These are phyloP conservation scores for Semnornis frantzii DNA, from an alignment of 2,113 vertebrate genomes.

Conservation along the genomic window DNA sequence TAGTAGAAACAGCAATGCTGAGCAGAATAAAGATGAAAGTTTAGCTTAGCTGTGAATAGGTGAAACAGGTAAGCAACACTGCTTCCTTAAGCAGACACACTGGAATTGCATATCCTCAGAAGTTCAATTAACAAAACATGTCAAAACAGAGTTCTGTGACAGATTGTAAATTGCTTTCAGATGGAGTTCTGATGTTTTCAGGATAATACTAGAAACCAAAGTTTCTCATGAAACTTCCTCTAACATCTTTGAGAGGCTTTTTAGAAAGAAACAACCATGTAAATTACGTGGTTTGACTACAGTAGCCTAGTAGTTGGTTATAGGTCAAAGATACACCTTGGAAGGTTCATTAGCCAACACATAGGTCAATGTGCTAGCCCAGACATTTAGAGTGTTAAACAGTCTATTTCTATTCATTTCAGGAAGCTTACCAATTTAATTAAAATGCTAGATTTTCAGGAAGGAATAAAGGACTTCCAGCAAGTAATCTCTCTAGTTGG, in stretches of 20 bases:
- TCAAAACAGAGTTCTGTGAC: background rate
- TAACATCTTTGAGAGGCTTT: background rate
- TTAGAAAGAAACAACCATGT: background rate
- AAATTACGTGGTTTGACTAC: background rate
- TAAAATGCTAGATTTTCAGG: background rate
- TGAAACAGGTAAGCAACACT: constrained; percentile 7
- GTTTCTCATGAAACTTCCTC: background rate
- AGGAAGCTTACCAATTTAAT: background rate
- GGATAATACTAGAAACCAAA: background rate
- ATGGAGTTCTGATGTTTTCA: background rate
- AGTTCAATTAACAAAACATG: constrained; percentile 42
- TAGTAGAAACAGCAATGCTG: constrained; percentile 20
- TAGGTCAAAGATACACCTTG: background rate
- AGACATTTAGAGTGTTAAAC: background rate
- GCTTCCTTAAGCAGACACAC: background rate
- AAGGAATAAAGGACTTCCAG: background rate
- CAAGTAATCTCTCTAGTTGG: background rate
- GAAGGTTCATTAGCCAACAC: background rate
- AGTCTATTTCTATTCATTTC: background rate
- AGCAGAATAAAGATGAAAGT: constrained; percentile 55
- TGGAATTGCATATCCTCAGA: background rate
- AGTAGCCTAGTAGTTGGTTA: background rate
- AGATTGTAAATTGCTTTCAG: background rate
- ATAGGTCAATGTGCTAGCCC: background rate
- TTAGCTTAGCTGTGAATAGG: background rate